Evolutionary conservation across 1,140 invertebrate species (phyloP).

Genomic region (Caerostris darwini): DNA sequence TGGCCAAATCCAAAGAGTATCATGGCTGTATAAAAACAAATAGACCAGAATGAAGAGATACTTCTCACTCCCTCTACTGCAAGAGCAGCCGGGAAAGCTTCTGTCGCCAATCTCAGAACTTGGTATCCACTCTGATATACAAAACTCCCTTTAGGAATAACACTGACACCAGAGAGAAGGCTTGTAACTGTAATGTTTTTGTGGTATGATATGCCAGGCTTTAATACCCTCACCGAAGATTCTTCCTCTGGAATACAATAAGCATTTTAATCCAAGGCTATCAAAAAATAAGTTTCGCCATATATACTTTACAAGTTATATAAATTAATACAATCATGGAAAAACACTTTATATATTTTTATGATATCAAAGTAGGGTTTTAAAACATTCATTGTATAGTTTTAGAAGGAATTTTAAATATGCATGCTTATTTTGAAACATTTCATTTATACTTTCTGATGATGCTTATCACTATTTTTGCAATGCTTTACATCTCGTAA

Average conservation of each 20-base stretch:
- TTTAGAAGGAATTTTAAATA: too few species aligned
- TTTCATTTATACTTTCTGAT: too few species aligned
- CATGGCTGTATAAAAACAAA: slow-evolving; percentile 91
- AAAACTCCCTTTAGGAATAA: slow-evolving; percentile 52
- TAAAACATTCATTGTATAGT: too few species aligned
- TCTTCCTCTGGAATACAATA: slow-evolving; percentile 86
- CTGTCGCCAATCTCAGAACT: slow-evolving; percentile 89
- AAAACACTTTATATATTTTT: too few species aligned
- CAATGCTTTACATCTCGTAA: too few species aligned
- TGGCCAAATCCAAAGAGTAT: slow-evolving; percentile 93
- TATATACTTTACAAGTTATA: too few species aligned
- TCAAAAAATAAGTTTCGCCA: too few species aligned
- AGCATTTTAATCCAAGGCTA: background rate
- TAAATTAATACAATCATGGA: too few species aligned
- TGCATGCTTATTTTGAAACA: too few species aligned
- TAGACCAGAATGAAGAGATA: slow-evolving; percentile 92
- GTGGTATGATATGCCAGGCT: slow-evolving; percentile 82
- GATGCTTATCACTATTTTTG: too few species aligned
- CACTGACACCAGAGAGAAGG: slow-evolving; percentile 77
- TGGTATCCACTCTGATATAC: slow-evolving; percentile 83
- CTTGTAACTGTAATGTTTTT: slow-evolving; percentile 72
- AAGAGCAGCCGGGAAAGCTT: slow-evolving; percentile 91
- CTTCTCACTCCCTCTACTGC: slow-evolving; percentile 86
- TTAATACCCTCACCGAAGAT: slow-evolving; percentile 88
- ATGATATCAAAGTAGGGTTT: too few species aligned